Conservation (phyloP, 2,888 invertebrate genomes). For the Erpobdella octoculata region DNA sequence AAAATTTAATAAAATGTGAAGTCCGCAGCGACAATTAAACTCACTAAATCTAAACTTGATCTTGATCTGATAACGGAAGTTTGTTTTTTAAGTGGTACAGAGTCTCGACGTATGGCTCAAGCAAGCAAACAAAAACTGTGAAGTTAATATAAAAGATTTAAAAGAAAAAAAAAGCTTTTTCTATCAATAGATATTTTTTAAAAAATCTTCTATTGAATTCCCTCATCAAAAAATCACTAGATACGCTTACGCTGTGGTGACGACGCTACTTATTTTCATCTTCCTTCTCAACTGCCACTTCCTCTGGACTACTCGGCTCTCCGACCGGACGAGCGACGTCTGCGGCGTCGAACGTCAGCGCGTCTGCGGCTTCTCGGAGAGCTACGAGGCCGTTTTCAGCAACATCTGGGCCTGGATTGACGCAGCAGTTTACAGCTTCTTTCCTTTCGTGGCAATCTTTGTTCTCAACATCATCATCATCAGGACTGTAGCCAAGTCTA, state of each 20-base stretch:
- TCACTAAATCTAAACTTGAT: too few relatives aligned
- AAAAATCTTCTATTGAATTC: too few relatives aligned
- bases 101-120: too few relatives aligned
- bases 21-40: too few relatives aligned
- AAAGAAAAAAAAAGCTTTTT: too few relatives aligned
- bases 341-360: not conserved
- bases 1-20: too few relatives aligned
- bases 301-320: slow-evolving; percentile 25
- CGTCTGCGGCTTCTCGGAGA: slow-evolving; percentile 3
- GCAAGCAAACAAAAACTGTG: too few relatives aligned
- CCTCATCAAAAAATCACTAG: not conserved
- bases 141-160: too few relatives aligned
- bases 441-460: slow-evolving; percentile 45
- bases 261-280: slow-evolving; percentile 14
- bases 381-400: slow-evolving; percentile 35
- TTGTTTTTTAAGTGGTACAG: too few relatives aligned
- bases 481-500: slow-evolving; percentile 26
- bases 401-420: slow-evolving; percentile 48
- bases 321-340: slow-evolving; percentile 8
- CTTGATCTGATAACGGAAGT: too few relatives aligned
- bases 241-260: slow-evolving; percentile 15
- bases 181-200: too few relatives aligned
- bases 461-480: slow-evolving; percentile 46
- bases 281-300: slow-evolving; percentile 27
- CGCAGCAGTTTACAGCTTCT: slow-evolving; percentile 45